A percentile compares a stretch with the other conserved stretches of the same genome.
These are phyloP conservation scores for Holotrichia oblita DNA, from an alignment of 1,140 invertebrate genomes.

Conservation along the genomic window DNA sequence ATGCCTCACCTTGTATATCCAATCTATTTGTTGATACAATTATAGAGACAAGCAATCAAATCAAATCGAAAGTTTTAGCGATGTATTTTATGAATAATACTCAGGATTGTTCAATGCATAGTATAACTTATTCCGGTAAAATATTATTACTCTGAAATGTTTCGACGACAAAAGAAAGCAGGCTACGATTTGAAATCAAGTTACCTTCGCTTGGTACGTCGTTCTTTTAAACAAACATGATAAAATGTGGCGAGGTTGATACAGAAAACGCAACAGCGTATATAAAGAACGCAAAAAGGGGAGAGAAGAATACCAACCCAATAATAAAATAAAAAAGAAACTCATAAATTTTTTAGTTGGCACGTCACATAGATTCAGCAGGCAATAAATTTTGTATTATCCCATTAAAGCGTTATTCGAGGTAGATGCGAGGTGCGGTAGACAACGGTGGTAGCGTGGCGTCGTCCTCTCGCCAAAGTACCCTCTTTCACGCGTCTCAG, in stretches of 20 bases:
- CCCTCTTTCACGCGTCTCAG: background rate
- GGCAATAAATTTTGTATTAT: conserved; percentile 32
- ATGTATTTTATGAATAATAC: too few species aligned
- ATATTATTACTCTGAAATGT: background rate
- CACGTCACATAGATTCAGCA: conserved; percentile 34
- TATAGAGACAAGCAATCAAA: too few species aligned
- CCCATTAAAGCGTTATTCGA: conserved; percentile 34
- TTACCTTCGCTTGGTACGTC: background rate
- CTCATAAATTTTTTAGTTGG: conserved; percentile 31
- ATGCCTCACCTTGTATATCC: too few species aligned
- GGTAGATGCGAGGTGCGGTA: background rate
- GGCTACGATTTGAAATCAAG: background rate
- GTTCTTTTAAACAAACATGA: background rate
- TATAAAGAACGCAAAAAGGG: background rate
- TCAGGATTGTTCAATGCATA: too few species aligned
- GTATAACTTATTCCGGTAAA: too few species aligned
- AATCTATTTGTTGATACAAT: too few species aligned
- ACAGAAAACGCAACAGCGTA: background rate
- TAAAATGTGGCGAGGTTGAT: background rate
- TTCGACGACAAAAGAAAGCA: background rate
- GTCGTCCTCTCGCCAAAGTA: conserved; percentile 6
- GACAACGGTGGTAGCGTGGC: conserved; percentile 5
- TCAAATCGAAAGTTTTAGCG: too few species aligned
- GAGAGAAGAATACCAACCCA: background rate
- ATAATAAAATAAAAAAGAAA: conserved; percentile 25